A percentile compares a stretch with the other conserved stretches of the same genome.
These are phyloP conservation scores for Apocheima hispidaria DNA, from an alignment of 2,888 invertebrate species.

Conservation along the genomic window DNA sequence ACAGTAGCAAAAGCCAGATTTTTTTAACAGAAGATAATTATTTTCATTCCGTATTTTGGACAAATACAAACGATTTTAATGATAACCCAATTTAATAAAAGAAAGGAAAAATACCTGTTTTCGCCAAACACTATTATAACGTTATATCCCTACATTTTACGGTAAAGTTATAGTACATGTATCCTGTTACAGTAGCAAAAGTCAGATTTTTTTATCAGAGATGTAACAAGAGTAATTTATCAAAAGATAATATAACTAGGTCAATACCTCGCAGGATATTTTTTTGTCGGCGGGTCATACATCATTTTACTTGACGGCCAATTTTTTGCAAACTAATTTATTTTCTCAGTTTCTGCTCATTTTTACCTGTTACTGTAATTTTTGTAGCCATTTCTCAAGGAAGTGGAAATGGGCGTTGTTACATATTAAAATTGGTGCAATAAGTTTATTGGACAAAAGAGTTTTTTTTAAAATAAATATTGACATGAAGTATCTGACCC, in stretches of 20 bases:
- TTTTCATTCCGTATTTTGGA: no score
- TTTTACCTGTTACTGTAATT: conserved; percentile 35
- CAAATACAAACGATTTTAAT: no score
- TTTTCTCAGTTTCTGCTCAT: conserved; percentile 51
- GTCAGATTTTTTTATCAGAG: conserved; percentile 47
- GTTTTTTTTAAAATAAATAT: no score
- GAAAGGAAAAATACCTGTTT: not conserved
- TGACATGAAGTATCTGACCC: no score
- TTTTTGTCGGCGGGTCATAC: conserved; percentile 68
- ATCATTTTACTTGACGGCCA: conserved; percentile 76
- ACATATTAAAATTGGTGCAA: not conserved
- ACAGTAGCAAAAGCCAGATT: no score
- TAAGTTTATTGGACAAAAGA: not conserved
- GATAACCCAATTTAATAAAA: not conserved
- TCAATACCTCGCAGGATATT: conserved; percentile 60
- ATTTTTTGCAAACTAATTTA: conserved; percentile 63
- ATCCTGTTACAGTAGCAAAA: conserved; percentile 16
- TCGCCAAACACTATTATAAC: not conserved
- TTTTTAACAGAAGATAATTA: no score
- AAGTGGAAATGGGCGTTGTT: not conserved
- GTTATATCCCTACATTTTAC: not conserved
- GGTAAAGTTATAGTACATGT: conserved; percentile 1
- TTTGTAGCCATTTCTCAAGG: conserved; percentile 17
- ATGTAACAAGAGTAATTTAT: conserved; percentile 58
- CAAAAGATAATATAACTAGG: conserved; percentile 67